These are phyloP conservation scores for Andrena haemorrhoa DNA, from an alignment of 2,888 invertebrate species.

Conservation along the genomic window DNA sequence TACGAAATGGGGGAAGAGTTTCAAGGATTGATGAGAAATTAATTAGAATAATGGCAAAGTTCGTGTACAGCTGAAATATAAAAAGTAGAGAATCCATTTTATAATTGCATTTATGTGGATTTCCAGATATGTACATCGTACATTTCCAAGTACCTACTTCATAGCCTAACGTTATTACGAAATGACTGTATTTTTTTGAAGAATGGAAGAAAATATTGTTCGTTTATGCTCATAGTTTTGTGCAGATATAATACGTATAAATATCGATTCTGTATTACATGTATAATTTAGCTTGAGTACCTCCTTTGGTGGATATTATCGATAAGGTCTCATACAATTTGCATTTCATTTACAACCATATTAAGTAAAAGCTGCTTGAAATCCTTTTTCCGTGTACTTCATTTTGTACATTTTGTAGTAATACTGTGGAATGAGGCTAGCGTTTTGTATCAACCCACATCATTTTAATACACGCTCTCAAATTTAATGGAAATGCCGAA, in stretches of 20 bases:
- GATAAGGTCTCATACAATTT: constrained; percentile 12
- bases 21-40: not conserved
- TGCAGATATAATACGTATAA: not conserved
- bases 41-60: not conserved
- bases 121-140: not conserved
- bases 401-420: not conserved
- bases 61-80: not conserved
- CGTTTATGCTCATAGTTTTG: not conserved
- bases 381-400: not conserved
- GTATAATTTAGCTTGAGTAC: not conserved
- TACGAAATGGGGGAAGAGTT: too few relatives aligned
- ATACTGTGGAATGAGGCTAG: not conserved
- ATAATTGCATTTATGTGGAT: not conserved
- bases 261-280: not conserved
- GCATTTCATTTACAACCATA: not conserved
- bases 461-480: too few relatives aligned
- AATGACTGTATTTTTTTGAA: not conserved
- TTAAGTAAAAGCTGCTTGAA: not conserved
- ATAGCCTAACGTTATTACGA: not conserved
- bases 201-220: not conserved
- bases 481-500: not conserved
- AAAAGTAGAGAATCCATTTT: not conserved
- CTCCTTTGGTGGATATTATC: not conserved
- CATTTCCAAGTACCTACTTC: not conserved
- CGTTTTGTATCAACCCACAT: not conserved